Conservation (phyloP, 53 echinoderm and acorn worm species). For the Temnopleurus reevesii region DNA sequence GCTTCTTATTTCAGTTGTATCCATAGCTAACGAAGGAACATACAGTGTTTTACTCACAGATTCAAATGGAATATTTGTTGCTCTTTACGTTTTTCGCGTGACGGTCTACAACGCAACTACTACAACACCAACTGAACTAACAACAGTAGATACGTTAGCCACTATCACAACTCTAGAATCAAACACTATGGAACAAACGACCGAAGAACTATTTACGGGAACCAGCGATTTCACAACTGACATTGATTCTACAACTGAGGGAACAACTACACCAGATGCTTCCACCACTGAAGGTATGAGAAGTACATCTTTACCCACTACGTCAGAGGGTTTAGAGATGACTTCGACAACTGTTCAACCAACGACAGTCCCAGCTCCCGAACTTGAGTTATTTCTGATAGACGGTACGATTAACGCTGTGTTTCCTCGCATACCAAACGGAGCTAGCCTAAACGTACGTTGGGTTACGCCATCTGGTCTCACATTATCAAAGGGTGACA, state of each 20-base stretch:
- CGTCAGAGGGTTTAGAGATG: too few species aligned
- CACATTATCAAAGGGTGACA: background rate
- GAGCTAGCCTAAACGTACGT: background rate
- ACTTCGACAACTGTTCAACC: background rate
- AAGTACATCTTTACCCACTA: too few species aligned
- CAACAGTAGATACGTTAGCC: background rate
- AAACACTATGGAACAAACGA: background rate
- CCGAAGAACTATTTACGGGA: background rate
- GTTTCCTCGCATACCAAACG: background rate
- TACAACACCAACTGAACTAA: background rate
- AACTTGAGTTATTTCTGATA: background rate
- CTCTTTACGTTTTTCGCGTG: background rate
- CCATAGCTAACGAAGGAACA: background rate
- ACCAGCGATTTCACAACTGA: too few species aligned
- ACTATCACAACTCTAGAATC: background rate
- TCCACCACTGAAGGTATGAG: too few species aligned
- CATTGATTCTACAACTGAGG: too few species aligned
- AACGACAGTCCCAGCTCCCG: background rate
- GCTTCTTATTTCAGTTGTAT: background rate
- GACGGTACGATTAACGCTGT: background rate
- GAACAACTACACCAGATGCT: too few species aligned
- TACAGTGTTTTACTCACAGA: slow-evolving; percentile 1
- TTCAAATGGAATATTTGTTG: background rate
- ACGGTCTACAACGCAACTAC: background rate
- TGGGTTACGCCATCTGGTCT: background rate